phyloP scores from a whole-genome alignment of 2,113 vertebrate genomes.

The Chinchilla lanigera region DNA sequence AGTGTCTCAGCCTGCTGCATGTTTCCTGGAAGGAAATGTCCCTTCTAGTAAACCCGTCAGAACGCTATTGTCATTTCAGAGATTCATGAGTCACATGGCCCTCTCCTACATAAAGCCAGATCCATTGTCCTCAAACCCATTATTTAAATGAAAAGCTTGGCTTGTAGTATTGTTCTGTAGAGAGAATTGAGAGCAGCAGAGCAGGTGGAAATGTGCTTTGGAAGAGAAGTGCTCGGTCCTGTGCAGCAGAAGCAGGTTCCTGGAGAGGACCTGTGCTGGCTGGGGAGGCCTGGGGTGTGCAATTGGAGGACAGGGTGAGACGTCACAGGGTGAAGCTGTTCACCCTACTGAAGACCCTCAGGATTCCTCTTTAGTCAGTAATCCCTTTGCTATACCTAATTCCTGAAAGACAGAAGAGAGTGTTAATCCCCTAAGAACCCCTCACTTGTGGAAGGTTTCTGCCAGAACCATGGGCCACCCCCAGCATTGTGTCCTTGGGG shows the following conservation, averaged over 20 bases:
- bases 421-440: background rate
- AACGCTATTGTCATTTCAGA: background rate
- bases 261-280: background rate
- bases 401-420: background rate
- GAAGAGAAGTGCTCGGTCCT: background rate
- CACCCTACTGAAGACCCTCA: fast-evolving
- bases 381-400: background rate
- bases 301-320: too few species aligned
- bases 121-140: background rate
- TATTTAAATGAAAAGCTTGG: background rate
- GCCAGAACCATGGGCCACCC: background rate
- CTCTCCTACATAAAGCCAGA: background rate
- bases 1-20: background rate
- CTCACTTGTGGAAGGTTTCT: background rate
- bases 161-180: background rate
- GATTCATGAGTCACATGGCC: background rate
- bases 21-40: background rate
- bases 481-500: background rate
- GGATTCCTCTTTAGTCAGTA: background rate
- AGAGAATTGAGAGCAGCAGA: background rate
- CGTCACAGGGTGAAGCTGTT: background rate
- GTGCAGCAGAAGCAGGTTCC: background rate
- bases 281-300: too few species aligned
- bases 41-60: background rate
- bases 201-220: fast-evolving